Conservation (phyloP, 64 coral and sea anemone genomes). For the Actinia equina region DNA sequence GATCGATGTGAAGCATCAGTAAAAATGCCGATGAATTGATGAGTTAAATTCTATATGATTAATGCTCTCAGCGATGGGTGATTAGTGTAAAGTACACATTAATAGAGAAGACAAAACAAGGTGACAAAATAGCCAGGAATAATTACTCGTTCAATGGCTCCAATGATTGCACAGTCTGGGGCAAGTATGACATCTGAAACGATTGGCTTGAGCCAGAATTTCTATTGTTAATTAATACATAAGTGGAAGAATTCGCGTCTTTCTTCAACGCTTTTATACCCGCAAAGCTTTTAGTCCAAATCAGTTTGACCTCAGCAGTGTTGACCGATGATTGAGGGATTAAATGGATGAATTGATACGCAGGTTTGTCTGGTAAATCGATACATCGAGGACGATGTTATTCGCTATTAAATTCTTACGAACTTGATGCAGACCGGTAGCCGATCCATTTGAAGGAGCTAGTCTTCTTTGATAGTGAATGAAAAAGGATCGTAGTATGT, state of each 20-base stretch:
- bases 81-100: conserved; percentile 6
- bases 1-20: not conserved
- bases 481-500: not conserved
- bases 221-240: not conserved
- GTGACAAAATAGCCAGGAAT: not conserved
- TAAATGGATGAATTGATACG: not conserved
- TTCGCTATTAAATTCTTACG: not conserved
- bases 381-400: not conserved
- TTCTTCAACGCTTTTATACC: not conserved
- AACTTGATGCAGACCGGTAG: not conserved
- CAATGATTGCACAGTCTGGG: not conserved
- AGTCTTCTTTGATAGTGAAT: not conserved
- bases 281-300: not conserved
- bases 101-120: not conserved
- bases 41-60: not conserved
- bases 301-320: not conserved
- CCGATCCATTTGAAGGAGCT: not conserved
- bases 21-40: not conserved
- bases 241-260: not conserved
- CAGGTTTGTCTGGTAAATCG: not conserved
- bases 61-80: not conserved
- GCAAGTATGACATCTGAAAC: not conserved
- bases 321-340: not conserved
- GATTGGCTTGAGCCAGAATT: not conserved
- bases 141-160: not conserved